Conservation (phyloP, 1,140 invertebrate species). For the Brachionus rotundiformis region DNA sequence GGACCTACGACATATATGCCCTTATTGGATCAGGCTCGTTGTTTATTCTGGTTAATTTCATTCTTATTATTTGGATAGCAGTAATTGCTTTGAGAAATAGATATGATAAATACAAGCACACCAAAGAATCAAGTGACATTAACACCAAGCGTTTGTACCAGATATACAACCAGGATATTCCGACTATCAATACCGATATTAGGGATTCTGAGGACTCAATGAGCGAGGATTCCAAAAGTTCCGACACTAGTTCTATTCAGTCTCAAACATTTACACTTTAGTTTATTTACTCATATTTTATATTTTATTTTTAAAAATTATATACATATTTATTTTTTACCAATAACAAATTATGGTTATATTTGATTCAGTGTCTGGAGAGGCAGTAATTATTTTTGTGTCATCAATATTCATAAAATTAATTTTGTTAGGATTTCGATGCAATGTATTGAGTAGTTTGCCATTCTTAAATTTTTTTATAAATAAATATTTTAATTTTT, state of each 20-base stretch:
- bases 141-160: neutral
- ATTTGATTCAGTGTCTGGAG: constrained; percentile 55
- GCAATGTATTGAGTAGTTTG: constrained; percentile 56
- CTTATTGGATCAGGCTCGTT: neutral
- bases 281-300: neutral
- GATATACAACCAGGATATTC: neutral
- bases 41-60: neutral
- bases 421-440: constrained; percentile 59
- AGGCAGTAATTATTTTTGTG: constrained; percentile 61
- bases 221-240: neutral
- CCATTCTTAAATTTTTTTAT: constrained; percentile 52
- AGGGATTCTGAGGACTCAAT: neutral
- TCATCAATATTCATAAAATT: constrained; percentile 59
- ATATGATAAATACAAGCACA: constrained; percentile 15
- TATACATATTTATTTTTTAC: neutral
- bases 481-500: neutral
- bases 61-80: neutral
- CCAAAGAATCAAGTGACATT: neutral
- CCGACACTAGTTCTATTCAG: neutral
- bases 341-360: constrained; percentile 31
- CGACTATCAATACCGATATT: neutral
- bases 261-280: constrained; percentile 31
- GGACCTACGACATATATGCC: constrained; percentile 9
- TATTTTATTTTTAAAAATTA: neutral
- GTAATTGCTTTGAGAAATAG: neutral